These are phyloP conservation scores for roundworm (Caenorhabditis elegans) DNA, from an alignment of 1,140 invertebrate genomes.

Conservation along the genomic window DNA sequence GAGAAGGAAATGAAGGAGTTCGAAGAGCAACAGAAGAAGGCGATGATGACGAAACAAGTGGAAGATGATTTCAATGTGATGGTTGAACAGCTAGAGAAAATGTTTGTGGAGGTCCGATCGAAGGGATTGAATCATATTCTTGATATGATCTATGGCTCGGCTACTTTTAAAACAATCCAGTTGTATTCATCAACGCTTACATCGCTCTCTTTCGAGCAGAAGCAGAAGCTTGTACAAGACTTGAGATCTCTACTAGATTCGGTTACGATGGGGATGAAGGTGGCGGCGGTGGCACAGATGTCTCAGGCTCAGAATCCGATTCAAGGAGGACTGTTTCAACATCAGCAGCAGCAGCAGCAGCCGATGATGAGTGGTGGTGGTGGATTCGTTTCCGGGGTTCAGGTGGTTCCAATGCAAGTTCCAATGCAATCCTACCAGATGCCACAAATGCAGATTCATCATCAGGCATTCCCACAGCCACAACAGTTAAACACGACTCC, in stretches of 20 bases:
- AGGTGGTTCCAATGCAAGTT: no score
- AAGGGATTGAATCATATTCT: background rate
- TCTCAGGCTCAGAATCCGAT: no score
- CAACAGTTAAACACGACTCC: no score
- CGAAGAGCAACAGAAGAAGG: background rate
- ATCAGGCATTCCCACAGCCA: no score
- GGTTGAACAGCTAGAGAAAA: background rate
- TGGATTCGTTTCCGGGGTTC: no score
- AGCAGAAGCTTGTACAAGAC: background rate
- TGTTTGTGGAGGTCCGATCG: background rate
- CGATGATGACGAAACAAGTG: background rate
- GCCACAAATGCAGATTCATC: no score
- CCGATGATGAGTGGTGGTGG: no score
- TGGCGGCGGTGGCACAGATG: no score
- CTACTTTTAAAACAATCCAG: background rate
- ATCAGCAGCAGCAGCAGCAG: no score
- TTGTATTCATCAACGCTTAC: background rate
- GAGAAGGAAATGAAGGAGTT: background rate
- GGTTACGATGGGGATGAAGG: background rate
- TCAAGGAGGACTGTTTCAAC: no score
- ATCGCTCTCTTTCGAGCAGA: background rate
- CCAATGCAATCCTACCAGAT: no score
- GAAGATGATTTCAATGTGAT: background rate
- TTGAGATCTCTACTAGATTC: background rate
- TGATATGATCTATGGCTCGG: background rate